Percentiles rank a stretch among this genome's conserved stretches.
These are phyloP conservation scores for Erpornis zantholeuca DNA, from an alignment of 2,113 vertebrate genomes.

Conservation along the genomic window DNA sequence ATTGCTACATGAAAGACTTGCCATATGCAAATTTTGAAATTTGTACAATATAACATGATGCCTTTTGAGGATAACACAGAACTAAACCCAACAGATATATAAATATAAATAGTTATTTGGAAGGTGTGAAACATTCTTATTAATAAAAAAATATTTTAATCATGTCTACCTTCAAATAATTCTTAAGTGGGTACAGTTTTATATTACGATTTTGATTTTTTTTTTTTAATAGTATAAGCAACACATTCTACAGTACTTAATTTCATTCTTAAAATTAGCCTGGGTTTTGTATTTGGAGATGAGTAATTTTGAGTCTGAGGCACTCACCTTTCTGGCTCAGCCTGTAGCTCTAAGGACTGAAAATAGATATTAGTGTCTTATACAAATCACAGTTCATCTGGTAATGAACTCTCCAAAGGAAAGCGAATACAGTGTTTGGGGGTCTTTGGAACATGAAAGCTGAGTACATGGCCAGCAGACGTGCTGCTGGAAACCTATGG, in stretches of 20 bases:
- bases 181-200: background rate
- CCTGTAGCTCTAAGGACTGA: background rate
- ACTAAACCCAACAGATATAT: background rate
- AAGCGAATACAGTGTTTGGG: background rate
- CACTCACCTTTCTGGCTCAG: background rate
- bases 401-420: background rate
- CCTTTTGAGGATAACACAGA: background rate
- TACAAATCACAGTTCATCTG: background rate
- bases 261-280: background rate
- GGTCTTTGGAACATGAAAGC: background rate
- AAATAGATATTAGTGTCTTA: background rate
- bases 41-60: background rate
- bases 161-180: background rate
- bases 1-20: background rate
- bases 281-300: background rate
- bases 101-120: background rate
- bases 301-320: background rate
- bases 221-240: background rate
- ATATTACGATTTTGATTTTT: background rate
- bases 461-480: background rate
- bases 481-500: background rate
- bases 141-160: background rate
- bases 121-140: background rate
- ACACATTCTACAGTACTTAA: background rate
- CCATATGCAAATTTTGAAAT: background rate